Conservation (phyloP, 2,888 invertebrate species). For the Oscheius sp. region DNA sequence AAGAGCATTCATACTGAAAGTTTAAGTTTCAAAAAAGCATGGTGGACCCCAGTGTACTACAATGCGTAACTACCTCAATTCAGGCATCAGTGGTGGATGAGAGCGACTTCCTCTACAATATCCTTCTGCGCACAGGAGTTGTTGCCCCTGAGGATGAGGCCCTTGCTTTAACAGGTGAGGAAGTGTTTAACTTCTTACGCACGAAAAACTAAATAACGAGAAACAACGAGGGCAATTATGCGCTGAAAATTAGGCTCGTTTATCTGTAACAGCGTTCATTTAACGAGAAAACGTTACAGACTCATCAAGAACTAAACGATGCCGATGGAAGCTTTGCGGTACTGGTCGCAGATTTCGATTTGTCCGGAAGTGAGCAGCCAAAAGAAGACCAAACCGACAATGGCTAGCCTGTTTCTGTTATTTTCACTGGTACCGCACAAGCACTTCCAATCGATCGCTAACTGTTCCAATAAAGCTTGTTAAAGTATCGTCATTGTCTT, state of each 20-base stretch:
- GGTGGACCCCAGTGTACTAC: too few relatives aligned
- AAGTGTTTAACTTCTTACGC: background rate
- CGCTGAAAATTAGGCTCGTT: slow-evolving; percentile 25
- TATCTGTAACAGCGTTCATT: background rate
- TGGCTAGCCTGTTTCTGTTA: slow-evolving; percentile 1
- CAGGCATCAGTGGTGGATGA: slow-evolving; percentile 32
- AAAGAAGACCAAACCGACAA: slow-evolving; percentile 1
- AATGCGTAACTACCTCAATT: background rate
- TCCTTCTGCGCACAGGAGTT: slow-evolving; percentile 30
- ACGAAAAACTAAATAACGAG: background rate
- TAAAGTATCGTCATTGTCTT: background rate
- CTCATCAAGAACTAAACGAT: slow-evolving; percentile 49
- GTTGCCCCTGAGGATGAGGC: slow-evolving; percentile 6
- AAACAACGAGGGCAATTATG: slow-evolving; percentile 24
- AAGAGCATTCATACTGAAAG: too few relatives aligned
- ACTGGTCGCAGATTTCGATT: slow-evolving; percentile 58
- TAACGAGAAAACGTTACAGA: background rate
- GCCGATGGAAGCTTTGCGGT: slow-evolving; percentile 64
- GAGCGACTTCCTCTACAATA: slow-evolving; percentile 16
- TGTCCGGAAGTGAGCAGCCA: slow-evolving; percentile 36
- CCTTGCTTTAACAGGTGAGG: slow-evolving; percentile 13
- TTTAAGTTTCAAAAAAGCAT: too few relatives aligned
- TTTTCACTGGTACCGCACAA: slow-evolving; percentile 4
- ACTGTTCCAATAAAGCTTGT: slow-evolving; percentile 9
- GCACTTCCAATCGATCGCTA: background rate